Evolutionary conservation across 1,140 invertebrate species (phyloP).

Genomic region (Monochamus saltuarius): DNA sequence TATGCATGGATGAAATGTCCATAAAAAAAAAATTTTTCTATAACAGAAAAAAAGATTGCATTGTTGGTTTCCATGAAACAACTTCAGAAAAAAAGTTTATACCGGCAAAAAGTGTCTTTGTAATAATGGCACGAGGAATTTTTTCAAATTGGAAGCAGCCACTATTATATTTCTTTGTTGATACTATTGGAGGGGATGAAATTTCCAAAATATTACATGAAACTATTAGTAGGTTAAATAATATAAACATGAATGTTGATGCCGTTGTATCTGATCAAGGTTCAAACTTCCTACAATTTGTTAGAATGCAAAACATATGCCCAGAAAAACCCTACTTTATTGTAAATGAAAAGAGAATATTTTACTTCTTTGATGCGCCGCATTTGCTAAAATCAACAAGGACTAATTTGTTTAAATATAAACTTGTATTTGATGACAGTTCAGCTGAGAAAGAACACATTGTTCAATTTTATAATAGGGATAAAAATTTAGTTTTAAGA

Average conservation of each 20-base stretch:
- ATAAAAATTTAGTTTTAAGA: conserved; percentile 23
- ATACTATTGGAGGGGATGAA: conserved; percentile 20
- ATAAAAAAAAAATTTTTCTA: conserved; percentile 25
- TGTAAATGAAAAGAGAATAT: conserved; percentile 27
- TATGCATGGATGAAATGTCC: conserved; percentile 33
- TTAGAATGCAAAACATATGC: conserved; percentile 29
- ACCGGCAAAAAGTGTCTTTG: conserved; percentile 23
- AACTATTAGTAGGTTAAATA: conserved; percentile 26
- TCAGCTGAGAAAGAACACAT: conserved; percentile 1
- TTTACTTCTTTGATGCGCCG: conserved; percentile 37
- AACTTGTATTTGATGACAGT: conserved; percentile 11
- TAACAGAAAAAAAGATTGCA: conserved; percentile 26
- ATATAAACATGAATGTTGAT: conserved; percentile 32
- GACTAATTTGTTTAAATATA: conserved; percentile 34
- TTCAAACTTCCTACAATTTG: conserved; percentile 32
- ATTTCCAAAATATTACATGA: conserved; percentile 33
- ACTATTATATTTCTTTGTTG: conserved; percentile 30
- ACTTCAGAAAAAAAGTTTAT: conserved; percentile 22
- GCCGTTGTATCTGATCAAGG: conserved; percentile 24
- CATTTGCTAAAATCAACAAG: conserved; percentile 34
- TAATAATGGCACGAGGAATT: conserved; percentile 35
- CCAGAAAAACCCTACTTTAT: conserved; percentile 32
- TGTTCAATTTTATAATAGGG: conserved; percentile 21
- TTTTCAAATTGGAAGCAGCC: conserved; percentile 38
- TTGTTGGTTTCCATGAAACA: conserved; percentile 35